These are phyloP conservation scores for Triplophysa bombifrons DNA, from an alignment of 2,797 vertebrate genomes.

Conservation along the genomic window DNA sequence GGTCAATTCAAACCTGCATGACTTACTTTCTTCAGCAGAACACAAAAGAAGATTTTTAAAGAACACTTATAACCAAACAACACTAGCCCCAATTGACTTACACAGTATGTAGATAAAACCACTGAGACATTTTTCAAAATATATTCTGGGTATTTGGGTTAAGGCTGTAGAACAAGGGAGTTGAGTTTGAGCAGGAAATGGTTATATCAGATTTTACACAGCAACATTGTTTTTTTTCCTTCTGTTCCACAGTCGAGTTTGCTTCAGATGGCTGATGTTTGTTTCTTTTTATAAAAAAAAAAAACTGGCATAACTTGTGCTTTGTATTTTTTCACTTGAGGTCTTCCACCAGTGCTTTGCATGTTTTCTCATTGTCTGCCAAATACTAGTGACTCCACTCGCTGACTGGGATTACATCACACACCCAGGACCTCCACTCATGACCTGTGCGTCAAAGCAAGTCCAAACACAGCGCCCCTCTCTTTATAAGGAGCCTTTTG, in stretches of 20 bases:
- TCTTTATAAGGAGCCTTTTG: conserved; percentile 60
- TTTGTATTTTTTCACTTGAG: neutral
- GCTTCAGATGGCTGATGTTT: conserved; percentile 19
- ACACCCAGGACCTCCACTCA: conserved; percentile 49
- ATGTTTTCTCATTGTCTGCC: conserved; percentile 34
- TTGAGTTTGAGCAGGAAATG: conserved; percentile 41
- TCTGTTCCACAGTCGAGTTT: neutral
- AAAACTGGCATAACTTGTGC: neutral
- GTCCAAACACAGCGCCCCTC: conserved; percentile 49
- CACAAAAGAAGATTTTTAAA: too few species aligned
- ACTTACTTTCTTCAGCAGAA: too few species aligned
- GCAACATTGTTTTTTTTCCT: conserved; percentile 11
- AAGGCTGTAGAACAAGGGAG: neutral
- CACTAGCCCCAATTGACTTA: too few species aligned
- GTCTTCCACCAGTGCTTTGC: conserved; percentile 4
- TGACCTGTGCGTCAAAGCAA: conserved; percentile 60
- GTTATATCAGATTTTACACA: conserved; percentile 49
- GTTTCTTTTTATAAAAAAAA: neutral
- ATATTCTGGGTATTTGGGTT: neutral
- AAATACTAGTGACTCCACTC: conserved; percentile 48
- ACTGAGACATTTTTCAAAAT: too few species aligned
- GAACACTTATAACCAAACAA: too few species aligned
- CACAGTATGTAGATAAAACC: too few species aligned
- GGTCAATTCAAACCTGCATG: too few species aligned
- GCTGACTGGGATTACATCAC: conserved; percentile 54